Base-by-base conservation (phyloP, 2,797 vertebrate species). In the Setipinna tenuifilis region DNA sequence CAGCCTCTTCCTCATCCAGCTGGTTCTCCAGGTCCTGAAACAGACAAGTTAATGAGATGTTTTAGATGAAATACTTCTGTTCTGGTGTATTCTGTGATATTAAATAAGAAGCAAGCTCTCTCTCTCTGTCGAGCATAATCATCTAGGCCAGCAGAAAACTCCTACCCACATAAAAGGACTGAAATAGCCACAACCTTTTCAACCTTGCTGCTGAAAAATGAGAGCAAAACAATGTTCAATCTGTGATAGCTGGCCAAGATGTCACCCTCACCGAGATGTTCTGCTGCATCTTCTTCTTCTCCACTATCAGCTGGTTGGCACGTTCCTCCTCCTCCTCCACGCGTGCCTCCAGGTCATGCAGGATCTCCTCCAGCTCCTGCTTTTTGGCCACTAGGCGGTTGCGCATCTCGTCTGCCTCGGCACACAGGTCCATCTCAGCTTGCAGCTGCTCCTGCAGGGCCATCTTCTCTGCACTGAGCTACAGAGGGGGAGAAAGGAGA, bases 261-360 rank as follows among this genome's bases (percentile, higher is more conserved):
- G 44, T 48, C 46, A 3, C 25, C 86, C 87, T 89, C 89, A 98
- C 98, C 87, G 95, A 91, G 85, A 99, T 99, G 82, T 99, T 99
- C 87, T 99, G 98, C 91, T 99, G 98, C 98, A 99, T 99, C 91
- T 99, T 99, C 93, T 97, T 99, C 92, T 97, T 99, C 71, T 99
- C 98, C 0, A 90, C 0, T 59, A 92, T 85, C 86, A 99, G 93
- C 0, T 98, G 97, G 84, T 97, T 95, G 85, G 96, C 97, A 1
- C 98, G 94, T 92, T 99, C 98, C 84, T 99, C 98, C 88, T 99
- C 98, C 85, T 99, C 98, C 91, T 99, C 98, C 81, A 99, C 97
- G 0, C 98, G 96, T 41, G 98, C 96, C 94, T 99, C 98, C 86
- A 99, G 93, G 91, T 99, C 98, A 0, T 99, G 98, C 84, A 99